Evolutionary conservation across 2,797 vertebrate genomes (phyloP), one percentile per base, ranked within the genome.

Genomic region (Coregonus sp.): DNA sequence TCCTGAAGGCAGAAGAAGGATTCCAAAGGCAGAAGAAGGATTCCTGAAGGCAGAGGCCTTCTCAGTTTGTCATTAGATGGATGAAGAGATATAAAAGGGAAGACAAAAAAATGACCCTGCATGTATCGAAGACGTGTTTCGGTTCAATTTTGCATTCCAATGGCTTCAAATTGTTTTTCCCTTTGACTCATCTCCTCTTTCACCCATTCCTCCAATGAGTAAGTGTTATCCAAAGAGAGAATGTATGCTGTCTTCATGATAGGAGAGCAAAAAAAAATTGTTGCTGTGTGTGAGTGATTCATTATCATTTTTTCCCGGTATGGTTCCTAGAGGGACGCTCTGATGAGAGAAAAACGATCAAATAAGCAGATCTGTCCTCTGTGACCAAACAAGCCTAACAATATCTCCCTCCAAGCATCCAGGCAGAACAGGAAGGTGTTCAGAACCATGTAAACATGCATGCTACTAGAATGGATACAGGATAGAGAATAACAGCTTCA

Each of bases 141-240:
- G 33, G 70, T 86, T 81, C 76, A 85, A 25, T 25, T 25, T 25
- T 25, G 25, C 25, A 25, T 25, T 25, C 25, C 25, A 81, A 76
- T 83, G 82, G 80, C 80, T 87, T 83, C 67, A 85, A 86, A 75
- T 86, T 40, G 84, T 86, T 83, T 78, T 73, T 25, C 78, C 31
- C 61, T 54, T 75, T 14, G 75, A 20, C 59, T 50, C 72, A 73
- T 6, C 35, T 65, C 75, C 77, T 74, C 67, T 72, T 12, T 18
- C 59, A 52, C 74, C 81, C 25, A 16, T 70, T 74, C 81, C 76
- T 66, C 70, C 79, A n/a, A 75, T 47, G 9, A 47, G 2, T 2
- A 47, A 47, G 9, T 47, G 40, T 47, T 47, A 47, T 47, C 9
- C 9, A 2, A 9, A 47, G 40, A 12, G 40, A 12, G 40, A 47